Base-by-base conservation (phyloP, 2,888 invertebrate genomes). In the Tromatobia lineatoria region DNA sequence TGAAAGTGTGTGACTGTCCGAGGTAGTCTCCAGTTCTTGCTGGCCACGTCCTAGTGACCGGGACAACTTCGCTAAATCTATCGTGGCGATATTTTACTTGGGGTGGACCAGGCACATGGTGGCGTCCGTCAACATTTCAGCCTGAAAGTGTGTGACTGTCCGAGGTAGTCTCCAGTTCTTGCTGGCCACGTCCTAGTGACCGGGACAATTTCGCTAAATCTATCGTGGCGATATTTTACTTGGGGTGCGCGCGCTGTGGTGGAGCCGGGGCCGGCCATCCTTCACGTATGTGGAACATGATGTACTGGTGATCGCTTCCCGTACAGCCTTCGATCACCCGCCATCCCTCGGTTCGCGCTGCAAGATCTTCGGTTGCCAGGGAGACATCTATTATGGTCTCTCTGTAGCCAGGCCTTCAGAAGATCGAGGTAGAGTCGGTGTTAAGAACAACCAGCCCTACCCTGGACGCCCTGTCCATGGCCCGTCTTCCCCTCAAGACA, bases 221-320 rank as follows among this genome's bases (percentile, higher is more conserved):
- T 8, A 82, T 25, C 25, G 52, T 70, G 1, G 71, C 50, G 8
- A 34, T 29, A 23, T 82, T 54, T 45, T 71, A 50, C 66, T 20
- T n/a, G 77, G 23, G 66, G 15, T 1, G 47, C 3, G 47, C 52
- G 45, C 83, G 23, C 11, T 57, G 57, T 57, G 1, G 25, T 57
- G 23, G 57, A 25, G 11, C 57, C 57, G 23, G 13, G 57, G 25
- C 25, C 13, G 34, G 45, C 7, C 8, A 20, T 20, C 3, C 77
- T 34, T 52, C 69, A 52, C 15, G 52, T 20, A 61, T 4, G 1
- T 15, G 42, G 47, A 77, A 71, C 10, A 15, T 57, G 47, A 85
- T 87, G 45, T 82, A 87, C 18, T 87, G 77, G 69, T 87, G 87
- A 74, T 87, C 87, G 59, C 86, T 87, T 29, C 61, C 86, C 11